Base-by-base conservation (phyloP, 2,113 vertebrate species). In the Phasianus colchicus region DNA sequence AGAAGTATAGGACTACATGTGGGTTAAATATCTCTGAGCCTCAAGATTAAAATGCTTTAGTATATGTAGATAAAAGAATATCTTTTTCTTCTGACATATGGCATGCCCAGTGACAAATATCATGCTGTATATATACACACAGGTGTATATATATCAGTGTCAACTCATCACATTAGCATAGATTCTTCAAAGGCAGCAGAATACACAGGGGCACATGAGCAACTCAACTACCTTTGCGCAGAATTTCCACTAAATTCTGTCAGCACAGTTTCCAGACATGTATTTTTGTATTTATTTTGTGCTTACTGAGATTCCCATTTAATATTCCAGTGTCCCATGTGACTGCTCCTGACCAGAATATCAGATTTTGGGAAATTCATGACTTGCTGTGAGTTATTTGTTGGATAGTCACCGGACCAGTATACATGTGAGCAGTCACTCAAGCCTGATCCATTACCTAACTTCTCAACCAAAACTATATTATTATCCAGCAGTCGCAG, bases 371-470 rank as follows among this genome's bases (percentile, higher is more conserved):
- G 34, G 40, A 86, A 83, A 61, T 29, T 9, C 30, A 12, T 18
- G 16, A 38, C 5, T 32, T 52, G 8, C 42, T 43, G 13, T 3
- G 71, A 67, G 42, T 16, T 2, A 11, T 9, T 64, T 11, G 9
- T 1, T 58, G 32, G 15, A 54, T 20, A 55, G 58, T 10, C 52
- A 25, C 19, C 45, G 58, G 47, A 18, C 2, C 40, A 11, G 19
- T 0, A 11, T 52, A 29, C 0, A 2, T 3, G 5, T 0, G 10
- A 40, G n/a, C 45, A 76, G 20, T n/a, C 43, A 13, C 47, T 43
- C 7, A 13, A 64, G 10, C 30, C 36, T n/a, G 36, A 14, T 6
- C 42, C 36, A 6, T 9, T 30, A 3, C 20, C 11, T 13, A 20
- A 29, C 2, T 30, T 78, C 32, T 45, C 43, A 42, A 13, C 4